phyloP scores from a whole-genome alignment of 2,888 invertebrate species.

The Penaeus monodon region DNA sequence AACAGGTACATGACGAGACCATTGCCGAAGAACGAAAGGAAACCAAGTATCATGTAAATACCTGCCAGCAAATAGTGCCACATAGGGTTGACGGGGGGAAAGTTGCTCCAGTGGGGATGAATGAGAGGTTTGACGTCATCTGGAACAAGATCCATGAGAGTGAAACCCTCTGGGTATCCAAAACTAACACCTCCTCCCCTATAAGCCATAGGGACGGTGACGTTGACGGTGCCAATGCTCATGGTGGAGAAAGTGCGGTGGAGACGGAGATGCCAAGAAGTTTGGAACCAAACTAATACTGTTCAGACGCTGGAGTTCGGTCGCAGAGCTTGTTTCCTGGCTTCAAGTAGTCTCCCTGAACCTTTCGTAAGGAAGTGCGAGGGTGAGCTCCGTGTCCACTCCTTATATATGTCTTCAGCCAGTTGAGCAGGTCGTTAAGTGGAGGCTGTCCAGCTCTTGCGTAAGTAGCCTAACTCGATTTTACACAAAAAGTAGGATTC shows the following conservation, averaged over 20 bases:
- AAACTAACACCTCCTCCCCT: not conserved
- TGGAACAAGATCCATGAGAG: slow-evolving; percentile 69
- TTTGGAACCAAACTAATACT: too few species aligned
- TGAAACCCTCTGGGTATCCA: slow-evolving; percentile 43
- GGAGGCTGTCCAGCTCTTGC: too few species aligned
- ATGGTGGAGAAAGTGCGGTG: not conserved
- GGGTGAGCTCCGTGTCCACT: too few species aligned
- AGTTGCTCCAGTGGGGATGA: slow-evolving; percentile 68
- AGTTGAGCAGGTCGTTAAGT: too few species aligned
- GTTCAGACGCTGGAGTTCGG: too few species aligned
- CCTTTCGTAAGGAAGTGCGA: too few species aligned
- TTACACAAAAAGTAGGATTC: too few species aligned
- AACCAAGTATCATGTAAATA: slow-evolving; percentile 65
- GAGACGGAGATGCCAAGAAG: too few species aligned
- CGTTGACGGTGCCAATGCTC: not conserved
- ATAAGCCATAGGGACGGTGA: not conserved
- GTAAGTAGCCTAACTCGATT: too few species aligned
- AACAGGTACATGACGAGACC: slow-evolving; percentile 66
- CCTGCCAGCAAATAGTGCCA: slow-evolving; percentile 67
- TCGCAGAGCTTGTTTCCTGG: too few species aligned
- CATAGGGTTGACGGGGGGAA: slow-evolving; percentile 68
- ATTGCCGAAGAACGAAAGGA: slow-evolving; percentile 66
- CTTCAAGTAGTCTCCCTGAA: too few species aligned
- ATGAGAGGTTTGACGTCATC: slow-evolving; percentile 67
- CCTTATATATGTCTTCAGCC: too few species aligned